Evolutionary conservation across 2,888 invertebrate genomes (phyloP), one percentile per base, ranked within the genome.

Genomic region (Plagodis dolabraria): DNA sequence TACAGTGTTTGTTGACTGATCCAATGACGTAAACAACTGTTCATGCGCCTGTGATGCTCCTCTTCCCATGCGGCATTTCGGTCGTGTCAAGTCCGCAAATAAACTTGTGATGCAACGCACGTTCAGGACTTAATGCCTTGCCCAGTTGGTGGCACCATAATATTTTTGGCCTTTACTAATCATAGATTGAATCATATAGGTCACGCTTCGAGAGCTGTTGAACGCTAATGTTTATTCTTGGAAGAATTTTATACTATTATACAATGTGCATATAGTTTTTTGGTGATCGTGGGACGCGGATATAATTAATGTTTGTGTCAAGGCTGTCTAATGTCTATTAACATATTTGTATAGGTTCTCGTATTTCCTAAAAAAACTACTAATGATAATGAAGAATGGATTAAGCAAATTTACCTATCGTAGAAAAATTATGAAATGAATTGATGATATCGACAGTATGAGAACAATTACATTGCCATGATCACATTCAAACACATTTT

Each of bases 81-180:
- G 67, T 61, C 74, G 76, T 82, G 83, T 84, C 82, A 81, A 83
- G 74, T 82, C 84, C 79, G 71, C 78, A 87, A 87, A 87, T 87
- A 87, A 83, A 83, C 79, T 68, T 70, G 73, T 87, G 87, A 87
- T 85, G 86, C 83, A 85, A 86, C 76, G 63, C 65, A 64, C 60
- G 70, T 72, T 69, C 73, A 71, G 68, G 73, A 75, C 72, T 75
- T 71, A 9, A 67, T 68, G 71, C 68, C 68, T 68, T 70, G 64
- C 51, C 47, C 62, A 54, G 67, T 52, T 59, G 58, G 53, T 63
- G 56, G 54, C 50, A 60, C 52, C 47, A 56, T 61, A 57, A 68
- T 75, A 73, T 69, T 75, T 76, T 72, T 75, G 70, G 72, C 72
- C 65, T 70, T 67, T 64, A 68, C 63, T 67, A 69, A 69, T 75